These are phyloP conservation scores for Pogonocherus hispidulus DNA, from an alignment of 2,888 invertebrate species.

Conservation along the genomic window DNA sequence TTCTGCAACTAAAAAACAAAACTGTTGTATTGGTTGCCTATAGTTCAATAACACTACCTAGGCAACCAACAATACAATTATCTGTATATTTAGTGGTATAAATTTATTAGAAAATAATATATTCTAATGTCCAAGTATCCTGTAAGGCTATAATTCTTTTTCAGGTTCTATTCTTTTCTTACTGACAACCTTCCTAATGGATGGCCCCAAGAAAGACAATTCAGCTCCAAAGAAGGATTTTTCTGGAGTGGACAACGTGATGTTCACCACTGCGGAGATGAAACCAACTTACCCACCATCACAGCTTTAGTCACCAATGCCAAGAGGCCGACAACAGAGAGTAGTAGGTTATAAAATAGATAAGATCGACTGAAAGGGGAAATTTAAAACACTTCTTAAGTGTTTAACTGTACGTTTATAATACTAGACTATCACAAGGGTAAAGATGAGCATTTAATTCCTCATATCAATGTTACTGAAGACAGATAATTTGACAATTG, in stretches of 20 bases:
- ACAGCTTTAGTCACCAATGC: slow-evolving; percentile 58
- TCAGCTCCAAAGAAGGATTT: slow-evolving; percentile 52
- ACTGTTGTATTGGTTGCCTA: too few species aligned
- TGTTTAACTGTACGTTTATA: slow-evolving; percentile 20
- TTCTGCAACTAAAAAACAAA: too few species aligned
- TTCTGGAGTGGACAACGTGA: slow-evolving; percentile 63
- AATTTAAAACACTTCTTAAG: too few species aligned
- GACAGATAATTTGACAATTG: too few species aligned
- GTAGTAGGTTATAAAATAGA: slow-evolving; percentile 54
- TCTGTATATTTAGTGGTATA: not conserved
- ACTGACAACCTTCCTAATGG: slow-evolving; percentile 86
- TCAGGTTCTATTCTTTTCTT: slow-evolving; percentile 87
- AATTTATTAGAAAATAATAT: too few species aligned
- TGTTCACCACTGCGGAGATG: slow-evolving; percentile 63
- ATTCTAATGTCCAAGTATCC: not conserved
- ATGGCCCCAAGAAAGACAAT: slow-evolving; percentile 70
- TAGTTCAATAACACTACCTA: too few species aligned
- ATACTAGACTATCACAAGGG: too few species aligned
- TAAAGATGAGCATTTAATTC: too few species aligned
- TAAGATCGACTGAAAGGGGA: not conserved
- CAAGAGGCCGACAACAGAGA: slow-evolving; percentile 54
- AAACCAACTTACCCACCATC: slow-evolving; percentile 60
- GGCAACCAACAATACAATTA: not conserved
- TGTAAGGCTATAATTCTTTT: slow-evolving; percentile 41
- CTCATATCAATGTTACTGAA: too few species aligned